Conservation (phyloP, 2,888 invertebrate genomes). For the Nasonovia ribisnigri region DNA sequence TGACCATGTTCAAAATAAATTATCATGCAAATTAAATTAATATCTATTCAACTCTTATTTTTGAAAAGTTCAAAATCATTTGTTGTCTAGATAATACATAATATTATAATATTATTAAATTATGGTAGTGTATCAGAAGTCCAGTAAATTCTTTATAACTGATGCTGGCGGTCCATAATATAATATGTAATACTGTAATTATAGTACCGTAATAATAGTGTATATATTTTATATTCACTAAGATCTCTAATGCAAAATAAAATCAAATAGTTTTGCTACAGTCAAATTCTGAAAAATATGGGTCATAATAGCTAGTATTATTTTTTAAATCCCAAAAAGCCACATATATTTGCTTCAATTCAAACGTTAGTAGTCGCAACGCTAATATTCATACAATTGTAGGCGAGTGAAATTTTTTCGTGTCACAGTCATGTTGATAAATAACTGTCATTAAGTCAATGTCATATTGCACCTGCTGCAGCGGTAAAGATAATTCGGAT, state of each 20-base stretch:
- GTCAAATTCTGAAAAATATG: not conserved
- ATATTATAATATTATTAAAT: not conserved
- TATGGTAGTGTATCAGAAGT: not conserved
- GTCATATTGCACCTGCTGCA: not conserved
- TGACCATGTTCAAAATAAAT: no score
- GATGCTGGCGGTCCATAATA: fast-evolving
- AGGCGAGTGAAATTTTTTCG: not conserved
- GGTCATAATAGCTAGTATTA: not conserved
- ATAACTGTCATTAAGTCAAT: not conserved
- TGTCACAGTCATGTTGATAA: not conserved
- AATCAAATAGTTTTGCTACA: not conserved
- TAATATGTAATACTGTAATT: not conserved
- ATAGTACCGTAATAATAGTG: not conserved
- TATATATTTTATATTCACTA: not conserved
- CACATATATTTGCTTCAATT: not conserved
- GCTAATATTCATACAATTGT: not conserved
- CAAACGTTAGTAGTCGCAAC: no score
- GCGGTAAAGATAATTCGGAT: not conserved
- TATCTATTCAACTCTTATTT: not conserved
- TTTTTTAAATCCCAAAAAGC: not conserved
- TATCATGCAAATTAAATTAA: no score
- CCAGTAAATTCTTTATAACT: not conserved
- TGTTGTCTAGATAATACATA: not conserved
- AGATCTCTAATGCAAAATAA: not conserved
- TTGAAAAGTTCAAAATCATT: not conserved